Evolutionary conservation across 1,140 invertebrate genomes (phyloP), one percentile per base, ranked within the genome.

Genomic region (Drosophila serrata): DNA sequence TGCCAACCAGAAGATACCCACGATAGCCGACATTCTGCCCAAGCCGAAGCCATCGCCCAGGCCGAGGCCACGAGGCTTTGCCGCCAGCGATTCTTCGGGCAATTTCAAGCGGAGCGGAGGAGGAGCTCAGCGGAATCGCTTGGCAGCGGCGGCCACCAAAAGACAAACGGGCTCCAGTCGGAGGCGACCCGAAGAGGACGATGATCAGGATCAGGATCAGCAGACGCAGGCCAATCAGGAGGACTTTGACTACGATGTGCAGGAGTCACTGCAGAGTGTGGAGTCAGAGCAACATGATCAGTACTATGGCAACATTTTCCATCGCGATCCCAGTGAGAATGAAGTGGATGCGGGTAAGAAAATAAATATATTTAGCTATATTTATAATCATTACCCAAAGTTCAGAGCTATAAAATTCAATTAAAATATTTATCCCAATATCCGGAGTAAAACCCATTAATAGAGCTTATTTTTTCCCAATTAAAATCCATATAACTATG

Each of bases 211-310:
- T 29, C 76, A 61, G 40, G 79, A 78, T 37, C 76, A 74, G 51
- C 64, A 76, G 59, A 48, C 68, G 0, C 62, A 91, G 48, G 70
- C 85, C 39, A 81, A 73, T 57, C 75, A 81, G 19, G 74, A 84
- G 48, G 92, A 93, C 79, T 75, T 92, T 70, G 86, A 92, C 31
- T 69, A 77, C 51, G 81, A 91, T 74, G 87, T 92, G 5, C 92
- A 93, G 82, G 92, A 93, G 31, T 85, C 91, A n/a, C 90, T 95
- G 85, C 95, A 95, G 92, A 95, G 94, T 70, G 95, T 95, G 7
- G 95, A 95, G 82, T 95, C 94, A 12, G 95, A 95, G 86, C 95
- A 95, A 74, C 94, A 94, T 35, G 91, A 93, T 68, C 92, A 93
- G 39, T 92, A 93, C 74, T 93, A 94, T 68, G 92, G 93, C 29